Evolutionary conservation across 2,113 vertebrate genomes (phyloP), one percentile per base, ranked within the genome.

Genomic region (Polypterus bichir): DNA sequence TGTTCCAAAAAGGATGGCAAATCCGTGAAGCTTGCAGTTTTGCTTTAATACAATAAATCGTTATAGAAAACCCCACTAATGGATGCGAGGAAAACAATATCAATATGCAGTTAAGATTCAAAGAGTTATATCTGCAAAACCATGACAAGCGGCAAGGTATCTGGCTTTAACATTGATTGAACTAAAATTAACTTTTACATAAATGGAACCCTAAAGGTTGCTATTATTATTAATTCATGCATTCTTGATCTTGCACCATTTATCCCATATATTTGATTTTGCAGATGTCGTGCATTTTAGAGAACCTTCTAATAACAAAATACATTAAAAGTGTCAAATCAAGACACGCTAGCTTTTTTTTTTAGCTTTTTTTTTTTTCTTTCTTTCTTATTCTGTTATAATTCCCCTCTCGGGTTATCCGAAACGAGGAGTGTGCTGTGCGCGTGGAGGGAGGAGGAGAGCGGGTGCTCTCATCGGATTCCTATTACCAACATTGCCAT

Each of bases 201-300:
- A 57, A 57, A 57, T 57, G 56, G 56, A 57, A 57, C 7, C 10
- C 56, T 57, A 57, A 57, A 57, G 56, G 56, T 57, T 57, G 46
- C 3, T 27, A 57, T 57, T 27, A 27, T 27, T 57, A 57, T 57
- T 57, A 57, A 57, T 57, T 57, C n/a, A 57, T 44, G 56, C 4
- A 44, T 44, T 57, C 10, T 7, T 6, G 27, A 6, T 44, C 4
- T 11, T 57, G 5, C 46, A 5, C 5, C 6, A 3, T 57, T 3
- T 57, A 57, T 11, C 54, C 10, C 9, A 4, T 55, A 27, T 5
- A 11, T 55, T 55, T 8, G 3, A 3, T 27, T 55, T 27, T 27
- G 6, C 54, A 55, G 9, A 27, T 27, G 27, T 27, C 27, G 27
- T 27, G 27, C 27, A 27, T 27, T 27, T 27, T 27, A 27, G 27